Evolutionary conservation across 1,140 invertebrate genomes (phyloP).

Genomic region (Drosophila mauritiana): DNA sequence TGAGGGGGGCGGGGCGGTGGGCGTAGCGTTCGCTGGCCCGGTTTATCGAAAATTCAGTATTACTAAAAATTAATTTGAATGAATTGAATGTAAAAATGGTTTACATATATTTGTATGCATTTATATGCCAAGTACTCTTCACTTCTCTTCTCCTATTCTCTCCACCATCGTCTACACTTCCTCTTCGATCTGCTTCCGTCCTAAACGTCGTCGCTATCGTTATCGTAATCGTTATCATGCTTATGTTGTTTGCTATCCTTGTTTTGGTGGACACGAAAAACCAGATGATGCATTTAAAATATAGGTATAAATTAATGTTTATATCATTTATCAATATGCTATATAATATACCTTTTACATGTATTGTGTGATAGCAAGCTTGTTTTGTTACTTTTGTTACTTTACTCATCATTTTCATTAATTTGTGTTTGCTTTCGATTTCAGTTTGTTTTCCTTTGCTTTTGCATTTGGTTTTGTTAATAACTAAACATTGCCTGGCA

Average conservation of each 20-base stretch:
- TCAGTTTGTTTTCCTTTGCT: conserved; percentile 17
- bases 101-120: conserved; percentile 60
- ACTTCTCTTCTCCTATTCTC: not conserved
- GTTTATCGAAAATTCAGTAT: conserved; percentile 75
- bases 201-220: conserved; percentile 10
- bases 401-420: conserved; percentile 38
- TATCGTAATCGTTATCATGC: conserved; percentile 13
- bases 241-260: conserved; percentile 37
- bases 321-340: conserved; percentile 75
- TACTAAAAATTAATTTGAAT: conserved; percentile 82
- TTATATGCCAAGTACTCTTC: conserved; percentile 39
- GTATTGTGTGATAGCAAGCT: conserved; percentile 79
- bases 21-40: conserved; percentile 16
- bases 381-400: conserved; percentile 30
- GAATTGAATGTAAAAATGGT: conserved; percentile 82
- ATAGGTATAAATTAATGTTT: conserved; percentile 73
- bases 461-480: conserved; percentile 11
- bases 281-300: conserved; percentile 78
- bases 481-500: conserved; percentile 72
- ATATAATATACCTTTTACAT: conserved; percentile 82
- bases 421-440: conserved; percentile 30
- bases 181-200: not conserved
- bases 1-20: conserved; percentile 8
- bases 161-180: conserved; percentile 21
- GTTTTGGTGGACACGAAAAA: conserved; percentile 70